These are phyloP conservation scores for Anniella stebbinsi DNA, from an alignment of 2,797 vertebrate genomes.

Conservation along the genomic window DNA sequence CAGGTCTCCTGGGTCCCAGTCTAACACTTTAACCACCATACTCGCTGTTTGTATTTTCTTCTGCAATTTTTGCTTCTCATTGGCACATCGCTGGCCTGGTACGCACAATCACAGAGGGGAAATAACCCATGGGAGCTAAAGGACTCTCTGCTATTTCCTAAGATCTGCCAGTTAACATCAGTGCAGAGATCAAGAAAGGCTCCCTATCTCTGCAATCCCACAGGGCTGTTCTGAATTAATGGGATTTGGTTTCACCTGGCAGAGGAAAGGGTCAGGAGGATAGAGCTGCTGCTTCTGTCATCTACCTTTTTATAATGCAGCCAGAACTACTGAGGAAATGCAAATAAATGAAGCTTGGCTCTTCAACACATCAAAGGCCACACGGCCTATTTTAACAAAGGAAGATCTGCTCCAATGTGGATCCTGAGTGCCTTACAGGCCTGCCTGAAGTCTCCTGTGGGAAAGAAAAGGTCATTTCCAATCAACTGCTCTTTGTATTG, in stretches of 20 bases:
- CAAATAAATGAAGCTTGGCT: slow-evolving; percentile 4
- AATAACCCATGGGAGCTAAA: too few relatives aligned
- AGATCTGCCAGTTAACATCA: not conserved
- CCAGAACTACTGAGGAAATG: not conserved
- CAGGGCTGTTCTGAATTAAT: not conserved
- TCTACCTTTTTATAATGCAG: not conserved
- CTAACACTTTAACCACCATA: too few relatives aligned
- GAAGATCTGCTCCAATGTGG: not conserved
- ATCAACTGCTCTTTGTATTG: not conserved
- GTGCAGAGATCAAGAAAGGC: not conserved
- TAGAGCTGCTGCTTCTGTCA: not conserved
- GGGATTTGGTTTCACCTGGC: not conserved
- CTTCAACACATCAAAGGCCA: slow-evolving; percentile 27
- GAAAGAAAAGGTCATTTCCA: slow-evolving; percentile 12
- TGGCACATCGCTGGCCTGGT: not conserved
- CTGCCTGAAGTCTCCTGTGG: not conserved
- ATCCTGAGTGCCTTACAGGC: slow-evolving; percentile 2
- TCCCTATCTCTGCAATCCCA: not conserved
- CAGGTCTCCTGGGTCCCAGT: too few relatives aligned
- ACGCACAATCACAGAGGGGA: too few relatives aligned
- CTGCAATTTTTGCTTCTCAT: not conserved
- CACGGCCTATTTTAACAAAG: not conserved
- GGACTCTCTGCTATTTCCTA: not conserved
- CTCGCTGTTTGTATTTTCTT: too few relatives aligned
- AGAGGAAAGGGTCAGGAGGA: not conserved